Conservation (phyloP, 2,888 invertebrate genomes). For the Dicranocentrus wangi region DNA sequence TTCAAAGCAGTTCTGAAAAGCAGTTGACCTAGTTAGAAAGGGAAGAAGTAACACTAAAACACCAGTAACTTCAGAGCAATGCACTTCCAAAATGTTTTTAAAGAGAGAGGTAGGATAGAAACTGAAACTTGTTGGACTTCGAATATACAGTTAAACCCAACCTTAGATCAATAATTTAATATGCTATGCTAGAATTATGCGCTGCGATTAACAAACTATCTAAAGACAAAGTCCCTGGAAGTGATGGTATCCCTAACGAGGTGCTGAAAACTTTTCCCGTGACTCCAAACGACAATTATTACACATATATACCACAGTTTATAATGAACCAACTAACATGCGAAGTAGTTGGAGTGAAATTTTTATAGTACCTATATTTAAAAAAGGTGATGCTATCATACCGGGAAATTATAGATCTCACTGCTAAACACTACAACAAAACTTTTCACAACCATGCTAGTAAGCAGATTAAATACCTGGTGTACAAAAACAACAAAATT, state of each 20-base stretch:
- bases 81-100: conserved; percentile 24
- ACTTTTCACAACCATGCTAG: conserved; percentile 47
- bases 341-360: conserved; percentile 42
- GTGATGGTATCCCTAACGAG: conserved; percentile 54
- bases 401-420: conserved; percentile 50
- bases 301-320: conserved; percentile 15
- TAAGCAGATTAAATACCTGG: conserved; percentile 39
- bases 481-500: conserved; percentile 41
- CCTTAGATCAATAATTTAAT: not conserved
- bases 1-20: conserved; percentile 28
- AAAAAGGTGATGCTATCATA: conserved; percentile 32
- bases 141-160: not conserved
- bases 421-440: conserved; percentile 53
- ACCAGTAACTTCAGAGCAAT: not conserved
- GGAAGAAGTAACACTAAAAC: not conserved
- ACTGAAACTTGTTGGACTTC: not conserved
- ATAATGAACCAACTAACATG: conserved; percentile 1
- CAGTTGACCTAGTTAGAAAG: conserved; percentile 3
- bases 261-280: conserved; percentile 20
- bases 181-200: conserved; percentile 32
- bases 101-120: not conserved
- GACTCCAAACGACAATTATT: not conserved
- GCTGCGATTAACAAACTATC: conserved; percentile 21
- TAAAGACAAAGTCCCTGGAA: conserved; percentile 35
- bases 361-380: conserved; percentile 48